Conservation (phyloP, 1,140 invertebrate genomes). For the Brachionus plicatilis region DNA sequence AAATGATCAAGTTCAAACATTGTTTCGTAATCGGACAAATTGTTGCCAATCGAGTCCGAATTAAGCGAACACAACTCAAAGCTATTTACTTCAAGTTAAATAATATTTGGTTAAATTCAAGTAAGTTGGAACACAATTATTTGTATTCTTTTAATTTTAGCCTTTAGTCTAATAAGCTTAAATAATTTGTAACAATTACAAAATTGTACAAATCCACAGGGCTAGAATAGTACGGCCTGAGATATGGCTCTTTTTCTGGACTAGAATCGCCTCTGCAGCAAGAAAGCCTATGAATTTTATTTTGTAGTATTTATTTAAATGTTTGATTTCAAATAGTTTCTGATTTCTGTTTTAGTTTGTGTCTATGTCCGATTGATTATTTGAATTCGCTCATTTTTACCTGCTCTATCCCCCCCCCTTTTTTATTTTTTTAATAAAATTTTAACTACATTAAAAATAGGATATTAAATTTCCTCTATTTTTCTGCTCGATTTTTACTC, state of each 20-base stretch:
- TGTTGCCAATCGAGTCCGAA: not conserved
- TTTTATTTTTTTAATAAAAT: not conserved
- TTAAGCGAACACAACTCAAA: not conserved
- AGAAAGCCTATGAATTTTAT: not conserved
- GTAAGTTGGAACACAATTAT: not conserved
- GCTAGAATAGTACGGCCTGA: not conserved
- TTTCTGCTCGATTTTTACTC: not conserved
- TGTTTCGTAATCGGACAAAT: not conserved
- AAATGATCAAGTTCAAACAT: not conserved
- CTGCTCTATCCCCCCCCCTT: not conserved
- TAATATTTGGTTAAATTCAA: not conserved
- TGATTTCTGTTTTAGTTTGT: constrained; percentile 19
- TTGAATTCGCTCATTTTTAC: not conserved
- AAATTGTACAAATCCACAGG: not conserved
- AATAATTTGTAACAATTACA: not conserved
- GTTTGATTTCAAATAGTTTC: not conserved
- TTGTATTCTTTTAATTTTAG: not conserved
- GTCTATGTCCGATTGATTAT: constrained; percentile 32
- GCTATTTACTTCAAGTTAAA: not conserved
- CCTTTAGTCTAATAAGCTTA: not conserved
- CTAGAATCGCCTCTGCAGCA: not conserved
- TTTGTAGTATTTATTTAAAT: not conserved
- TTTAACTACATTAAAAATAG: constrained; percentile 1
- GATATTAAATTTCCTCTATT: constrained; percentile 21
- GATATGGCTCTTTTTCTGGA: not conserved